Percentiles rank a stretch among this genome's conserved stretches.
These are phyloP conservation scores for Sturmia bella DNA, from an alignment of 2,888 invertebrate species.

Conservation along the genomic window DNA sequence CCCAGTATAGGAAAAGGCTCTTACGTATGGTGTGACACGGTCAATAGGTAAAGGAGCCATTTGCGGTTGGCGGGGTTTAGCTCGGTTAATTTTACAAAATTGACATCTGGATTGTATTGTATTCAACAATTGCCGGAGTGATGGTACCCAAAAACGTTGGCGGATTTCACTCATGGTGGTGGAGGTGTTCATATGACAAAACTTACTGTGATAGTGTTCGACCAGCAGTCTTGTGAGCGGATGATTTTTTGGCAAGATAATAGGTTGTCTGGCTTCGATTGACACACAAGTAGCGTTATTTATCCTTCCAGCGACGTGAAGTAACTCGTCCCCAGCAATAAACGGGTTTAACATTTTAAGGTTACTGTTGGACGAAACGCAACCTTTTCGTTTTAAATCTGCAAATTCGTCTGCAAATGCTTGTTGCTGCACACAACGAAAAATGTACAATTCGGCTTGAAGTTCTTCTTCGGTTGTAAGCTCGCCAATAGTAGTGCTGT, in stretches of 20 bases:
- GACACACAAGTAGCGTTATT: slow-evolving; percentile 4
- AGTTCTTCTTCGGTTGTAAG: neutral
- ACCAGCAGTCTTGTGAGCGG: neutral
- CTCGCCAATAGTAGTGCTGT: neutral
- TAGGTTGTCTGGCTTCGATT: slow-evolving; percentile 20
- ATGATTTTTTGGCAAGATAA: slow-evolving; percentile 28
- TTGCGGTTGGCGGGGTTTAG: slow-evolving; percentile 24
- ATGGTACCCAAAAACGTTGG: slow-evolving; percentile 21
- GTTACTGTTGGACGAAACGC: neutral
- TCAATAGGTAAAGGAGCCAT: slow-evolving; percentile 21
- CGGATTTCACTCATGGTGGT: slow-evolving; percentile 3
- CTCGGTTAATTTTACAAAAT: slow-evolving; percentile 10
- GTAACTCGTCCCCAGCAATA: neutral
- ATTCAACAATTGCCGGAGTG: slow-evolving; percentile 17
- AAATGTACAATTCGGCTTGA: neutral
- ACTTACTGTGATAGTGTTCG: neutral
- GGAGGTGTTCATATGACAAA: slow-evolving; percentile 10
- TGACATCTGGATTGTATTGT: slow-evolving; percentile 12
- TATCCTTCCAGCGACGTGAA: neutral
- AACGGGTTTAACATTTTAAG: slow-evolving; percentile 1
- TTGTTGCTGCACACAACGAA: slow-evolving; percentile 4
- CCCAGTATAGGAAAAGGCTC: slow-evolving; percentile 67
- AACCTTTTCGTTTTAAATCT: neutral
- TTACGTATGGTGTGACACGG: slow-evolving; percentile 21
- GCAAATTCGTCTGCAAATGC: neutral